Evolutionary conservation across 2,888 invertebrate genomes (phyloP).

Genomic region (Griposia aprilina): DNA sequence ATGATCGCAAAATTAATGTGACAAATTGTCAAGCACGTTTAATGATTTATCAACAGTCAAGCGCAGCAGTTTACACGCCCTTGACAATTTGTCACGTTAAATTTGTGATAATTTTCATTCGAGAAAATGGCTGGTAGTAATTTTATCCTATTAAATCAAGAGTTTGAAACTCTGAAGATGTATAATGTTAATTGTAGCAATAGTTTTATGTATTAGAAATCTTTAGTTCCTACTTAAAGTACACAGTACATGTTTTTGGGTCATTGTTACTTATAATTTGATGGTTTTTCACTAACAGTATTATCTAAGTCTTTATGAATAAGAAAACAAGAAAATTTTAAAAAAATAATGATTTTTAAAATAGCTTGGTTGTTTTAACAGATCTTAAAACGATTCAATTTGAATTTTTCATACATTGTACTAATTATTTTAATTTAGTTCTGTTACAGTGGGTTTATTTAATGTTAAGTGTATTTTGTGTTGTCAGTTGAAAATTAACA

Average conservation of each 20-base stretch:
- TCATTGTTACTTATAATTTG: constrained; percentile 7
- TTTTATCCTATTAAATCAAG: neutral
- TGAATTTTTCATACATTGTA: neutral
- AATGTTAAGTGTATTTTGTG: constrained; percentile 14
- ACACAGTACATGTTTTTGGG: constrained; percentile 34
- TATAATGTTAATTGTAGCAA: neutral
- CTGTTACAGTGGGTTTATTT: neutral
- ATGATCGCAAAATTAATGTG: too few species aligned
- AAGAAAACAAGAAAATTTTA: neutral
- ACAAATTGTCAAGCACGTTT: too few species aligned
- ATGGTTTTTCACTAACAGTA: constrained; percentile 59
- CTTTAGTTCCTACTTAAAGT: constrained; percentile 49
- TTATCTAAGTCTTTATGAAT: constrained; percentile 42
- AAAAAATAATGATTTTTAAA: neutral
- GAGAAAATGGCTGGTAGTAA: neutral
- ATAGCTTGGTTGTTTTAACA: neutral
- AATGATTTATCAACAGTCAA: too few species aligned
- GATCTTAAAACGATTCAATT: neutral
- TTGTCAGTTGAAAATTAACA: neutral
- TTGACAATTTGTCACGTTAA: too few species aligned
- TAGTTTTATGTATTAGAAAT: constrained; percentile 10
- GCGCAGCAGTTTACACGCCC: too few species aligned
- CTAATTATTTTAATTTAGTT: neutral
- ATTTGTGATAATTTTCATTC: neutral
- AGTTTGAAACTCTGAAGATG: constrained; percentile 27